Evolutionary conservation across 2,113 vertebrate species (phyloP).

Genomic region (Mesocricetus auratus): DNA sequence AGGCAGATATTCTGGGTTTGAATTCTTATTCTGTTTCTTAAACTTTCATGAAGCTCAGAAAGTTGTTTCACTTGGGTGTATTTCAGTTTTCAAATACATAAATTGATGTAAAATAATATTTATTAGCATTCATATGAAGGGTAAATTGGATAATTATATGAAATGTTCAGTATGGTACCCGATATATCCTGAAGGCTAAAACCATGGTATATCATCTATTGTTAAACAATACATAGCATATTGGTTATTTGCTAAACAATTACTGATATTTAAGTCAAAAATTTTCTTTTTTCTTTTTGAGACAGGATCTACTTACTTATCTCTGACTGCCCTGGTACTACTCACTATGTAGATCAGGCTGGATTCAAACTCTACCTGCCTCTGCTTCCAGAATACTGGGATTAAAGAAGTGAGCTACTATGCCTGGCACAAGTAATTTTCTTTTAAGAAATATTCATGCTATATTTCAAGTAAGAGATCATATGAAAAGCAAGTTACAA

Average conservation of each 20-base stretch:
- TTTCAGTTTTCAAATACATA: neutral
- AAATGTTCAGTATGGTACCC: conserved; percentile 8
- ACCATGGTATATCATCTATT: conserved; percentile 25
- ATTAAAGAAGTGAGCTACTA: neutral
- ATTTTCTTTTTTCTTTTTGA: neutral
- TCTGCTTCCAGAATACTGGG: neutral
- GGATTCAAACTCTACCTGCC: neutral
- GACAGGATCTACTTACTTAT: neutral
- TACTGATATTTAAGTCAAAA: conserved; percentile 9
- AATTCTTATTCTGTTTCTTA: conserved; percentile 21
- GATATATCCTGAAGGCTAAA: conserved; percentile 33
- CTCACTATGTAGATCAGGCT: neutral
- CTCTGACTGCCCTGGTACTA: neutral
- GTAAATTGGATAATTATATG: conserved; percentile 40
- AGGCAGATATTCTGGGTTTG: neutral
- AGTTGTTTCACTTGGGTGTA: conserved; percentile 30
- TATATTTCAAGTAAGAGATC: conserved; percentile 1
- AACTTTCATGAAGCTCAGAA: neutral
- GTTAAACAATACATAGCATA: neutral
- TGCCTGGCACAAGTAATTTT: neutral
- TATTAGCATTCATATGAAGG: neutral
- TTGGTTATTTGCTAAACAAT: conserved; percentile 2
- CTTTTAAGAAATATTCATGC: neutral
- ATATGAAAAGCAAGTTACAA: conserved; percentile 17
- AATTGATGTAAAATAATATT: neutral